Evolutionary conservation across 2,113 vertebrate genomes (phyloP).

Genomic region (Dunckerocampus dactyliophorus): DNA sequence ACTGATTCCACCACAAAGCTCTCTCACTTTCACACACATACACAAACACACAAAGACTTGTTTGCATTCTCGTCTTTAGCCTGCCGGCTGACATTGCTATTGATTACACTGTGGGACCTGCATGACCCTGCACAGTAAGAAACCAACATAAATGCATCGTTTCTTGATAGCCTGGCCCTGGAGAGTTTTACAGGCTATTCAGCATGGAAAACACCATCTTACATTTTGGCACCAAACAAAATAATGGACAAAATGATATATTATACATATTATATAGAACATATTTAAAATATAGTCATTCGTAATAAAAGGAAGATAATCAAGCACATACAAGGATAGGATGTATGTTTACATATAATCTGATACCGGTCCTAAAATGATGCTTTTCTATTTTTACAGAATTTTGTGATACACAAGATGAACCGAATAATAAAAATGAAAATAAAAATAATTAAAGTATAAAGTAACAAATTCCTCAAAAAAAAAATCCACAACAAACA

Average conservation of each 20-base stretch:
- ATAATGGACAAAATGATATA: background rate
- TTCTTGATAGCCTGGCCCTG: conserved; percentile 17
- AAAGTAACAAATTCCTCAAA: no score
- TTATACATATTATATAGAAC: background rate
- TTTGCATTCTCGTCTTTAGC: conserved; percentile 40
- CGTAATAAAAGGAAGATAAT: no score
- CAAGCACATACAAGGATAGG: background rate
- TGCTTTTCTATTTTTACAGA: no score
- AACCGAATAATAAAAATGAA: no score
- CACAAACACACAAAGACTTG: conserved; percentile 10
- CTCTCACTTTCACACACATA: background rate
- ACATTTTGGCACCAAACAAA: background rate
- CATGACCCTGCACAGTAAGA: conserved; percentile 33
- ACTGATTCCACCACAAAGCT: conserved; percentile 19
- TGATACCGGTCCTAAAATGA: no score
- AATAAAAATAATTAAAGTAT: no score
- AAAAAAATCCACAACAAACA: no score
- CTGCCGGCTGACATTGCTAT: conserved; percentile 36
- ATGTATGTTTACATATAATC: background rate
- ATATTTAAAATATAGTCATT: background rate
- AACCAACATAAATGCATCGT: conserved; percentile 32
- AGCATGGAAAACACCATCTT: background rate
- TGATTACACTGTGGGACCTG: conserved; percentile 46
- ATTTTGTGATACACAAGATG: no score
- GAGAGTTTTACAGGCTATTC: conserved; percentile 16